A percentile compares a stretch with the other conserved stretches of the same genome.
phyloP scores from a whole-genome alignment of 2,113 vertebrate genomes.

The Ctenodactylus gundi region DNA sequence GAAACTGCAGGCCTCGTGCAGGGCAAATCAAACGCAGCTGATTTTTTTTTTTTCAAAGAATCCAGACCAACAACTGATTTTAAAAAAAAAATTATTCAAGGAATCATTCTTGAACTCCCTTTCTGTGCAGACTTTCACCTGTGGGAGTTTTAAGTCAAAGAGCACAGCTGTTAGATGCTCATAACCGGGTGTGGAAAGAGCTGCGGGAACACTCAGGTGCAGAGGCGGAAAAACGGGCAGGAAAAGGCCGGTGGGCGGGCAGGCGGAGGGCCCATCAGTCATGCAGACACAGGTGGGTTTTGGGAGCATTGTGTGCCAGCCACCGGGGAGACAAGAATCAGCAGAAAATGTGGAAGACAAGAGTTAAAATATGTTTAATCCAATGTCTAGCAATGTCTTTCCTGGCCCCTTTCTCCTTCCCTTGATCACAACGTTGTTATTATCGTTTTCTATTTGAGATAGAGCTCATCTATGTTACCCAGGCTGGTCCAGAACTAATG shows the following conservation, averaged over 20 bases:
- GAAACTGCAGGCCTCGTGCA: neutral
- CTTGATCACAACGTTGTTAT: neutral
- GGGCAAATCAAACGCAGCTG: neutral
- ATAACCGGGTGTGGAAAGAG: neutral
- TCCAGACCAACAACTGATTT: neutral
- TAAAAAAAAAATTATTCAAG: conserved; percentile 6
- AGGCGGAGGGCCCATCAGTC: neutral
- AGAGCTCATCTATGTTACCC: neutral
- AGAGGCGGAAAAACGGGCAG: neutral
- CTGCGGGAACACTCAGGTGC: neutral
- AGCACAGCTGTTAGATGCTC: neutral
- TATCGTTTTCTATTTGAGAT: neutral
- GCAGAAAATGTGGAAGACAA: neutral
- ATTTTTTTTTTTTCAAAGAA: conserved; percentile 19
- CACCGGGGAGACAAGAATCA: neutral
- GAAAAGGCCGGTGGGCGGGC: neutral
- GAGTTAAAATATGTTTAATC: neutral
- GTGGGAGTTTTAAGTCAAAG: neutral
- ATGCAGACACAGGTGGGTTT: neutral
- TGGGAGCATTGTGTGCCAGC: neutral
- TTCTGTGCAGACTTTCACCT: neutral
- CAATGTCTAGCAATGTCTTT: neutral
- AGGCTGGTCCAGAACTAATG: neutral
- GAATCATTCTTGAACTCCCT: neutral
- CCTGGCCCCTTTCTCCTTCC: neutral